Conservation (phyloP, 2,113 vertebrate genomes). For the Perca flavescens region DNA sequence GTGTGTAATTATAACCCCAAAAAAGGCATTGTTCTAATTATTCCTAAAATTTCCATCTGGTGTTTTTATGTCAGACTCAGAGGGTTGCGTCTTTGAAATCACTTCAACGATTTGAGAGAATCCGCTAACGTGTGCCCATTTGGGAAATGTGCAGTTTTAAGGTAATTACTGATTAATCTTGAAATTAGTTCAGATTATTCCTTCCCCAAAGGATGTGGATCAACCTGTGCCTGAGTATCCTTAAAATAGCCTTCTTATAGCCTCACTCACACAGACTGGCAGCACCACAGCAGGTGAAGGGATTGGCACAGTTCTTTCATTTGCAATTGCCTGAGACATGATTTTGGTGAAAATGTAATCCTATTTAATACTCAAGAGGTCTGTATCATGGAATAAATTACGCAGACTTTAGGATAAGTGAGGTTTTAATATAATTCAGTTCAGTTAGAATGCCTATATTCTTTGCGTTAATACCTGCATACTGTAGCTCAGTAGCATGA, state of each 20-base stretch:
- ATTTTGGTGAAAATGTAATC: conserved; percentile 47
- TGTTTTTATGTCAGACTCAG: not conserved
- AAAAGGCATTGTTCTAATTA: conserved; percentile 28
- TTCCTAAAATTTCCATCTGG: conserved; percentile 15
- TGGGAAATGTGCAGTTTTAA: conserved; percentile 62
- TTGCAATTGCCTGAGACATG: conserved; percentile 48
- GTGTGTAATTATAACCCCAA: conserved; percentile 7
- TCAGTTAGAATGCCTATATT: conserved; percentile 17
- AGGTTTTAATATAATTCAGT: conserved; percentile 27
- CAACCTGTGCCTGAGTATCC: conserved; percentile 45
- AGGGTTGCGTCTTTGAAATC: conserved; percentile 52
- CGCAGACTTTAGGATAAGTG: conserved; percentile 31
- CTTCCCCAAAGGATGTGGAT: conserved; percentile 32
- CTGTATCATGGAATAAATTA: conserved; percentile 34
- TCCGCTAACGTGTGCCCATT: conserved; percentile 36
- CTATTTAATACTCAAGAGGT: conserved; percentile 35
- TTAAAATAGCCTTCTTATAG: conserved; percentile 41
- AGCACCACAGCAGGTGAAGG: conserved; percentile 39
- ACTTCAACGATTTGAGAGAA: conserved; percentile 29
- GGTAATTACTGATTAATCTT: conserved; percentile 70
- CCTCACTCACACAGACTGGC: conserved; percentile 3
- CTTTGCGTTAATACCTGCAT: not conserved
- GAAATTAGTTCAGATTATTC: conserved; percentile 63
- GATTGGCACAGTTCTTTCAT: conserved; percentile 46
- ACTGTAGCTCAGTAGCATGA: not conserved